Evolutionary conservation across 2,888 invertebrate genomes (phyloP).

Genomic region (Steinernema carpocapsae): DNA sequence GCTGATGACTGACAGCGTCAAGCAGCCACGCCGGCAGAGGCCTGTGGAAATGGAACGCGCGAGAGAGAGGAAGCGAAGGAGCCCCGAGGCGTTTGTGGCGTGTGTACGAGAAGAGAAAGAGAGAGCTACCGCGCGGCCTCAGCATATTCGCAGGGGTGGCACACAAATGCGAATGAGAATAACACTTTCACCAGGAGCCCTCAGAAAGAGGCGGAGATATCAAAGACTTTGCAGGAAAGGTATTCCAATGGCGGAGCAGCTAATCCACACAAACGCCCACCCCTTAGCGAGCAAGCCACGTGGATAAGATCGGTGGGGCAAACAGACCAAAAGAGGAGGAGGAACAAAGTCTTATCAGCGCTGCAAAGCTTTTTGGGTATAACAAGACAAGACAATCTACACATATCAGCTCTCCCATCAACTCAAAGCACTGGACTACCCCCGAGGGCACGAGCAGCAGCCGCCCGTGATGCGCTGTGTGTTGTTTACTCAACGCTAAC

Average conservation of each 20-base stretch:
- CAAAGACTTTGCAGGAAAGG: conserved; percentile 32
- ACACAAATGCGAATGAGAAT: neutral
- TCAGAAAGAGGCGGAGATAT: conserved; percentile 6
- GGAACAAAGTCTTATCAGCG: too few relatives aligned
- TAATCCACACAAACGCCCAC: neutral
- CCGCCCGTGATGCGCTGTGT: too few relatives aligned
- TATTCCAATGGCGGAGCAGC: neutral
- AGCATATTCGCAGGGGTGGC: neutral
- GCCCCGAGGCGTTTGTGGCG: neutral
- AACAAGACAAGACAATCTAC: too few relatives aligned
- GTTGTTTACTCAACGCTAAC: too few relatives aligned
- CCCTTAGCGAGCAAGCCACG: neutral
- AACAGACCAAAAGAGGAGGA: too few relatives aligned
- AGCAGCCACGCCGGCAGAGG: neutral
- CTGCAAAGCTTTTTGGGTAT: too few relatives aligned
- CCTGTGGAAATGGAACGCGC: neutral
- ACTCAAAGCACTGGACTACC: too few relatives aligned
- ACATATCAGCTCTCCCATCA: too few relatives aligned
- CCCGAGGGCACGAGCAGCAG: too few relatives aligned
- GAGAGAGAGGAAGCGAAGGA: neutral
- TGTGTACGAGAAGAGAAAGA: too few relatives aligned
- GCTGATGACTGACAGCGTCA: neutral
- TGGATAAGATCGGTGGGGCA: neutral
- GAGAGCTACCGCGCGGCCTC: neutral
- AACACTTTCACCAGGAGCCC: too few relatives aligned